phyloP scores from a whole-genome alignment of 2,113 vertebrate species.

The Lonchura striata region DNA sequence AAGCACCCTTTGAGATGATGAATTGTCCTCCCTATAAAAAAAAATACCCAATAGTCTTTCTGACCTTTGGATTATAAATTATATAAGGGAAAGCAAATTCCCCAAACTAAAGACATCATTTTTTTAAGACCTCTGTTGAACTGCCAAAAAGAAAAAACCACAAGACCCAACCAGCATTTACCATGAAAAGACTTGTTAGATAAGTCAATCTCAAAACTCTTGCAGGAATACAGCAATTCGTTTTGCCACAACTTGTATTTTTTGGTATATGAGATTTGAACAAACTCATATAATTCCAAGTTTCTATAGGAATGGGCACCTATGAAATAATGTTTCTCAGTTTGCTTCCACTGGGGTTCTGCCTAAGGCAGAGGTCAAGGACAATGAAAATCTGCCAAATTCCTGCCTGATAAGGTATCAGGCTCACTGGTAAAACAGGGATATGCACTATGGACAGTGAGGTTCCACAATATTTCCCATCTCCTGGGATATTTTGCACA shows the following conservation, averaged over 20 bases:
- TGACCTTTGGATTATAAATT: neutral
- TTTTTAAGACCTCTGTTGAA: neutral
- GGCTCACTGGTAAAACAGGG: neutral
- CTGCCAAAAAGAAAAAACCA: neutral
- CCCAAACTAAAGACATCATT: neutral
- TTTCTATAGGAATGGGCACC: neutral
- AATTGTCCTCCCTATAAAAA: neutral
- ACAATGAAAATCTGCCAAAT: neutral
- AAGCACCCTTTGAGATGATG: neutral
- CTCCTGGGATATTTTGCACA: neutral
- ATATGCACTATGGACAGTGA: accelerated
- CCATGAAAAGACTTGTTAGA: neutral
- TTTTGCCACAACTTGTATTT: neutral
- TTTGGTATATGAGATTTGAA: neutral
- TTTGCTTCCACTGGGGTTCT: neutral
- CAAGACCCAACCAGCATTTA: neutral
- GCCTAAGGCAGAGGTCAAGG: neutral
- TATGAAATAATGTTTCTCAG: neutral
- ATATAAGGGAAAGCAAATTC: neutral
- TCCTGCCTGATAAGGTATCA: neutral
- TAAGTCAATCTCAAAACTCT: neutral
- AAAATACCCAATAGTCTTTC: neutral
- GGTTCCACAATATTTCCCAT: neutral
- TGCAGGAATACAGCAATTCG: neutral
- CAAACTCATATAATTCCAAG: neutral